Percentiles rank a stretch among this genome's conserved stretches.
Evolutionary conservation across 2,888 invertebrate species (phyloP).

Genomic region (Coremacera marginata): DNA sequence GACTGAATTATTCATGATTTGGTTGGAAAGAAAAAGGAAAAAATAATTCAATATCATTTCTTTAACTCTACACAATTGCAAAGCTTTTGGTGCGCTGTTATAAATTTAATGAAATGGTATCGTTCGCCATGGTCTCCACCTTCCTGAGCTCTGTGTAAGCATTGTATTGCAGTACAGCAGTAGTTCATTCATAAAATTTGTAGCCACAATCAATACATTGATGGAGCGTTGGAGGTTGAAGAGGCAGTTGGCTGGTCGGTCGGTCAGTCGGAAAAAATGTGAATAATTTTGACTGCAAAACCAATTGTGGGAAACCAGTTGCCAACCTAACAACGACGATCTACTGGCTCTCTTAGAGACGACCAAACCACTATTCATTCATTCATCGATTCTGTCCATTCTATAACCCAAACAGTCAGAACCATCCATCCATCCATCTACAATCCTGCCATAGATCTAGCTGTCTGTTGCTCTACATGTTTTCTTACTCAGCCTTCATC

Average conservation of each 20-base stretch:
- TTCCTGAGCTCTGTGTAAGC: background rate
- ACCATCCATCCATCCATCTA: background rate
- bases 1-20: slow-evolving; percentile 27
- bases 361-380: background rate
- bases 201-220: slow-evolving; percentile 24
- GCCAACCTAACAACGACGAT: background rate
- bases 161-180: background rate
- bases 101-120: slow-evolving; percentile 53
- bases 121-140: slow-evolving; percentile 44
- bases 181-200: slow-evolving; percentile 47
- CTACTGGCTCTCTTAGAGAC: background rate
- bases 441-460: background rate
- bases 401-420: background rate
- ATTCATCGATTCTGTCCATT: background rate
- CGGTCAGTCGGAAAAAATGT: background rate
- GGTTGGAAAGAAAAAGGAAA: background rate
- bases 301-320: background rate
- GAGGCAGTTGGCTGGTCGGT: background rate
- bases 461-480: slow-evolving; percentile 9
- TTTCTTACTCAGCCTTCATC: slow-evolving; percentile 19
- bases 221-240: background rate
- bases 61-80: background rate
- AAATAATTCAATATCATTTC: slow-evolving; percentile 21
- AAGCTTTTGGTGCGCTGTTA: slow-evolving; percentile 41
- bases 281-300: slow-evolving; percentile 1